Percentiles rank a stretch among this genome's conserved stretches.
Evolutionary conservation across 2,888 invertebrate species (phyloP).

Genomic region (Automeris io): DNA sequence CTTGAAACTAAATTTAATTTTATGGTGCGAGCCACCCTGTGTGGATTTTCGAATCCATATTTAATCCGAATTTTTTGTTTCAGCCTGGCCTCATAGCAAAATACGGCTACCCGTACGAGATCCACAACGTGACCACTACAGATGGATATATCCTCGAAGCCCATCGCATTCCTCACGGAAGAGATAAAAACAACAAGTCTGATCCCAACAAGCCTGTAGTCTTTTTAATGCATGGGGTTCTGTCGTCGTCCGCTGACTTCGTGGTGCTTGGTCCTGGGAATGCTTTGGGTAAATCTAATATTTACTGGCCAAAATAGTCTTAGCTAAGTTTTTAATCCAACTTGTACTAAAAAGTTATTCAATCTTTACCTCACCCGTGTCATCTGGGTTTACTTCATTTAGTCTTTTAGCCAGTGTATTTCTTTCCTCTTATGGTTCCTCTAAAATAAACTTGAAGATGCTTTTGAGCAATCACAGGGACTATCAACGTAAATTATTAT

Average conservation of each 20-base stretch:
- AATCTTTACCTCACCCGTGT: neutral
- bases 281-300: slow-evolving; percentile 32
- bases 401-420: too few species aligned
- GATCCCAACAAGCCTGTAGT: slow-evolving; percentile 24
- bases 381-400: neutral
- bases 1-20: too few species aligned
- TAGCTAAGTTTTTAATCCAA: neutral
- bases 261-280: slow-evolving; percentile 35
- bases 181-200: slow-evolving; percentile 24
- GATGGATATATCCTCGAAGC: slow-evolving; percentile 44
- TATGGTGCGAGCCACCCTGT: too few species aligned
- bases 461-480: too few species aligned
- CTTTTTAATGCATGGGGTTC: slow-evolving; percentile 42
- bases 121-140: slow-evolving; percentile 33
- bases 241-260: slow-evolving; percentile 47
- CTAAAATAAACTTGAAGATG: too few species aligned
- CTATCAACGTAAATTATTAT: too few species aligned
- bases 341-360: neutral
- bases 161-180: slow-evolving; percentile 45
- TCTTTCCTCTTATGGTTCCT: too few species aligned
- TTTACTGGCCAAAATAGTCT: neutral
- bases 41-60: too few species aligned
- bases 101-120: slow-evolving; percentile 45
- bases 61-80: slow-evolving; percentile 1
- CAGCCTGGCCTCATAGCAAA: slow-evolving; percentile 42